Percentiles rank a stretch among this genome's conserved stretches.
phyloP scores from a whole-genome alignment of 2,888 invertebrate species.

The Dicyrtomina minuta region DNA sequence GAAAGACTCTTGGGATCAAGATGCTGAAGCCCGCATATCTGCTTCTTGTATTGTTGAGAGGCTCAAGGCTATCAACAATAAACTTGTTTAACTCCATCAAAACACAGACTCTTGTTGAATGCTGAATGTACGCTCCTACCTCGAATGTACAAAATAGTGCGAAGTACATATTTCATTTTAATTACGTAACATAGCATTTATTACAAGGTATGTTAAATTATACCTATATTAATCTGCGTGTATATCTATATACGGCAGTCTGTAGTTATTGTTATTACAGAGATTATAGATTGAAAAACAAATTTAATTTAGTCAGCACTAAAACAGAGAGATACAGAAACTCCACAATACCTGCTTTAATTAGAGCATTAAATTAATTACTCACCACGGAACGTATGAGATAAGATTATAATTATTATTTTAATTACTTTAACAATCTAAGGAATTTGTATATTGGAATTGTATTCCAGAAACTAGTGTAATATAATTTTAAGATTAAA shows the following conservation, averaged over 20 bases:
- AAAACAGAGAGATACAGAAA: too few species aligned
- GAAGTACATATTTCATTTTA: conserved; percentile 6
- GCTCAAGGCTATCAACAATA: conserved; percentile 50
- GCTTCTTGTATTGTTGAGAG: conserved; percentile 92
- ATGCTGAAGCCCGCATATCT: conserved; percentile 94
- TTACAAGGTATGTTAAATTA: neutral
- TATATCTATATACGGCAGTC: neutral
- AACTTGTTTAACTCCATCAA: conserved; percentile 37
- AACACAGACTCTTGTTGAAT: conserved; percentile 18
- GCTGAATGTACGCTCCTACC: conserved; percentile 46
- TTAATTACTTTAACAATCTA: too few species aligned
- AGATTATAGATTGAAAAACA: too few species aligned
- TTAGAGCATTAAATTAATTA: too few species aligned
- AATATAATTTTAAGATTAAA: too few species aligned
- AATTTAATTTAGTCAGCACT: too few species aligned
- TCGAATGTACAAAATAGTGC: conserved; percentile 53
- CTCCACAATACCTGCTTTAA: too few species aligned
- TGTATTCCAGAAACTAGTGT: too few species aligned
- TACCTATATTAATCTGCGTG: neutral
- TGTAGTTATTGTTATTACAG: neutral
- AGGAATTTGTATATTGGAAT: too few species aligned
- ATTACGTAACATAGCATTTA: neutral
- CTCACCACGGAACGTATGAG: too few species aligned
- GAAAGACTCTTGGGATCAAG: conserved; percentile 99
- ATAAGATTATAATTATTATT: too few species aligned